These are phyloP conservation scores for Polylopha cassiicola DNA, from an alignment of 2,888 invertebrate species.

Conservation along the genomic window DNA sequence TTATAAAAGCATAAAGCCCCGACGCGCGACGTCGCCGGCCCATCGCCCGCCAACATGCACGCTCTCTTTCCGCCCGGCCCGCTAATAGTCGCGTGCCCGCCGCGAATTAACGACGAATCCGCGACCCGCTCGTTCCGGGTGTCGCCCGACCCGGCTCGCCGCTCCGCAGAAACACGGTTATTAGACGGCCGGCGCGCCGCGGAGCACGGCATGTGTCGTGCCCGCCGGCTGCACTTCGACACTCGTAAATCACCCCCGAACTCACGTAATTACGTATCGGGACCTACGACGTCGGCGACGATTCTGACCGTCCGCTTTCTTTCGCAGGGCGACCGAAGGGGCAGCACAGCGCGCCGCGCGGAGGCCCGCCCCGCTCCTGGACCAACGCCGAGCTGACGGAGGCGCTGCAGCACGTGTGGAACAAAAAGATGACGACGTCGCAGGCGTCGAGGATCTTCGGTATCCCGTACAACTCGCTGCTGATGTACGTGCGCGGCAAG, in stretches of 20 bases:
- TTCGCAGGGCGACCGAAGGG: slow-evolving; percentile 89
- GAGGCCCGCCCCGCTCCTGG: slow-evolving; percentile 94
- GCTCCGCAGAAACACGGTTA: slow-evolving; percentile 63
- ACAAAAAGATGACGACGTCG: slow-evolving; percentile 95
- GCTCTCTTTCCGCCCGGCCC: slow-evolving; percentile 60
- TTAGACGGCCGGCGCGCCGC: slow-evolving; percentile 59
- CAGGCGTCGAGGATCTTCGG: slow-evolving; percentile 94
- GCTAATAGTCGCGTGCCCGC: slow-evolving; percentile 68
- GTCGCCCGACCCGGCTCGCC: slow-evolving; percentile 46
- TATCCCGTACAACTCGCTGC: slow-evolving; percentile 93
- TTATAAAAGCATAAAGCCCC: slow-evolving; percentile 71
- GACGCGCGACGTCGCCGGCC: slow-evolving; percentile 66
- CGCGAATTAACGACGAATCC: slow-evolving; percentile 70
- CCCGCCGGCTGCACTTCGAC: slow-evolving; percentile 45
- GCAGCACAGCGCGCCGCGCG: slow-evolving; percentile 93
- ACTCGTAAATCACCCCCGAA: slow-evolving; percentile 58
- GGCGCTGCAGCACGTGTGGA: slow-evolving; percentile 95
- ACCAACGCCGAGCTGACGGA: slow-evolving; percentile 94
- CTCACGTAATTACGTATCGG: slow-evolving; percentile 56
- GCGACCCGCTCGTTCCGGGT: slow-evolving; percentile 67
- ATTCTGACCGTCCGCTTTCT: slow-evolving; percentile 24
- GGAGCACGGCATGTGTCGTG: slow-evolving; percentile 69
- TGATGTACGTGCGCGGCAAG: slow-evolving; percentile 95
- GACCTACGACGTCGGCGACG: slow-evolving; percentile 37
- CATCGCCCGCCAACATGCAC: slow-evolving; percentile 64